Base-by-base conservation (phyloP, 37 sponge, comb jelly and placozoan genomes). In the Cliona cf. orientalis region DNA sequence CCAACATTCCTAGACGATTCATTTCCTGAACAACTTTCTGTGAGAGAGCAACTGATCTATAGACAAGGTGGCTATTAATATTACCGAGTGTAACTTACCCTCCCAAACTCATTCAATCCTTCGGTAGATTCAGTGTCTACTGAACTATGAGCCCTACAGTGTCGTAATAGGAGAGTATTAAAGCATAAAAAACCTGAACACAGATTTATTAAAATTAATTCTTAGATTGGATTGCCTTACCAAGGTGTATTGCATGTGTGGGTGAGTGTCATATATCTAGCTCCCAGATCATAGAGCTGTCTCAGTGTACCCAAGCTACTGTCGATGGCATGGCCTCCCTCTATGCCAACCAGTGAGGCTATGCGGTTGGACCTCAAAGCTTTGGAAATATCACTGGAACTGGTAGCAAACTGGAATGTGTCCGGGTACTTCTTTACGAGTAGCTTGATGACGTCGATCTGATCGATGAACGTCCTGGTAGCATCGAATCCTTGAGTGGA, bases 261-360 rank as follows among this genome's bases (percentile, higher is more conserved):
- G 5, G 92, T 92, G 61, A 92, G 85, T 44, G 92, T 92, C 90
- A 92, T 83, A 76, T 92, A 92, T 43, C 92, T 78, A 0, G 76
- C 92, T 59, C 92, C 92, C 40, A 92, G 74, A 28, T 73, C 75
- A 49, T 92, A 92, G 37, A 92, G 67, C 86, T 92, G 92, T 63
- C 92, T 84, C 58, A 92, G 80, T 5, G 85, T 88, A 22, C 70
- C 90, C 76, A 92, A 46, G 55, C 92, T 92, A 53, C 85, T 88
- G 66, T 83, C 90, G 58, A 92, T 92, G 62, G 90, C 90, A 79
- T 92, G 90, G 14, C 92, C 92, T 80, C 92, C 92, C 71, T 92
- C 92, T 38, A 92, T 80, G 33, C 92, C 90, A 34, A 92, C 80
- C 45, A 92, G 29, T 25, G 92, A 92, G 17, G 91, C 92, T 81